A percentile compares a stretch with the other conserved stretches of the same genome.
Evolutionary conservation across 2,888 invertebrate genomes (phyloP).

Genomic region (Spisula subtruncata): DNA sequence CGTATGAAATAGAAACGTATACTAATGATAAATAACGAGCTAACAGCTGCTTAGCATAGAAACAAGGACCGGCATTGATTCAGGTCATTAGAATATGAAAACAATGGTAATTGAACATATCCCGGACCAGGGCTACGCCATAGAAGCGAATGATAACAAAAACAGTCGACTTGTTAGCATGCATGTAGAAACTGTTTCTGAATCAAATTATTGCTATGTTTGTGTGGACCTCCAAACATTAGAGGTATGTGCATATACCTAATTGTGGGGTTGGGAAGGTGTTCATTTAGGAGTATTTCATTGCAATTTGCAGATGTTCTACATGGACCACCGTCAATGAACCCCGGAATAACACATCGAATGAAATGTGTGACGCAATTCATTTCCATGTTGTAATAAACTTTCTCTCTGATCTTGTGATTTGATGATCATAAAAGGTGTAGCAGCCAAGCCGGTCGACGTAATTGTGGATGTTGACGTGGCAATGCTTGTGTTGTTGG

Average conservation of each 20-base stretch:
- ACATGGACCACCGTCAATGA: slow-evolving; percentile 20
- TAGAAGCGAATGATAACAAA: too few relatives aligned
- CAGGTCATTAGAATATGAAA: too few relatives aligned
- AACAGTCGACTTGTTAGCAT: too few relatives aligned
- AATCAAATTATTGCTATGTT: neutral
- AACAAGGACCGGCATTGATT: too few relatives aligned
- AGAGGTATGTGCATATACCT: neutral
- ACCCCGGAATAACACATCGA: neutral
- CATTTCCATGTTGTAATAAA: slow-evolving; percentile 50
- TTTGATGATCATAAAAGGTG: slow-evolving; percentile 16
- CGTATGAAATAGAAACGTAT: too few relatives aligned
- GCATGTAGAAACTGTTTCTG: too few relatives aligned
- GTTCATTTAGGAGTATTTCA: neutral
- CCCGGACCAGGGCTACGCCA: too few relatives aligned
- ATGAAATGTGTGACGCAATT: slow-evolving; percentile 53
- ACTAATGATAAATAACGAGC: too few relatives aligned
- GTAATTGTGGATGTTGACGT: slow-evolving; percentile 58
- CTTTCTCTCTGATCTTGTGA: slow-evolving; percentile 14
- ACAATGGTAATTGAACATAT: too few relatives aligned
- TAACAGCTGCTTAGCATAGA: too few relatives aligned
- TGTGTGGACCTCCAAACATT: neutral
- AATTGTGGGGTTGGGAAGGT: neutral
- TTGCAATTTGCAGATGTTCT: neutral
- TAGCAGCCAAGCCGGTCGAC: slow-evolving; percentile 17
- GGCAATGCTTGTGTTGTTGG: slow-evolving; percentile 50